phyloP scores from a whole-genome alignment of 2,888 invertebrate genomes.

The Parasteatoda lunata region DNA sequence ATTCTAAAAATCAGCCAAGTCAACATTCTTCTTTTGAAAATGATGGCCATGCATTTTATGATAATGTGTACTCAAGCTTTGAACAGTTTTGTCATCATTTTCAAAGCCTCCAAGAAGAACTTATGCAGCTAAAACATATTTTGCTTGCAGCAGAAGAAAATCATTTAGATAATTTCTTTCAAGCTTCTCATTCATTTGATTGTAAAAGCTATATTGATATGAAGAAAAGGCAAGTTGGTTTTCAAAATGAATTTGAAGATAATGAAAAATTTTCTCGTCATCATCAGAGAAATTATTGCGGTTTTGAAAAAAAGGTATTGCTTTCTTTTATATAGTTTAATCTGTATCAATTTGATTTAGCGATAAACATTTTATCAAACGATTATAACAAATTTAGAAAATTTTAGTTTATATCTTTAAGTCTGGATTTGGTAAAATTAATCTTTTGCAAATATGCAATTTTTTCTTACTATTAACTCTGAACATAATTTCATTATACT shows the following conservation, averaged over 20 bases:
- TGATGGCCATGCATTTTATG: conserved; percentile 29
- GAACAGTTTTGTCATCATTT: conserved; percentile 61
- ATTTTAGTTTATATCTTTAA: too few relatives aligned
- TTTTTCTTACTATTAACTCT: too few relatives aligned
- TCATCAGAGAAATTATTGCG: conserved; percentile 17
- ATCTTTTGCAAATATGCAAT: too few relatives aligned
- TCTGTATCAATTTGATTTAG: too few relatives aligned
- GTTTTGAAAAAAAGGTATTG: conserved; percentile 38
- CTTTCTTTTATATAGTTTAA: background rate
- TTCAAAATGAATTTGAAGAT: conserved; percentile 23
- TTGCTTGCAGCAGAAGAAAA: conserved; percentile 61
- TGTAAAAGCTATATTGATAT: conserved; percentile 38
- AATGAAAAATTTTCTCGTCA: conserved; percentile 1
- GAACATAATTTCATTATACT: too few relatives aligned
- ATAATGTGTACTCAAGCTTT: conserved; percentile 55
- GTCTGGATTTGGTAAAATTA: too few relatives aligned
- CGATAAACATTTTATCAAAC: too few relatives aligned
- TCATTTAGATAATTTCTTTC: conserved; percentile 57
- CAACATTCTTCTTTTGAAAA: conserved; percentile 29
- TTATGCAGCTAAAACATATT: conserved; percentile 56
- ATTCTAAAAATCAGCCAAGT: conserved; percentile 25
- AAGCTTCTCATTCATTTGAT: conserved; percentile 55
- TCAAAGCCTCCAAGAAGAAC: conserved; percentile 60
- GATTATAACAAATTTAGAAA: too few relatives aligned
- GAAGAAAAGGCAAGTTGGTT: conserved; percentile 14